These are phyloP conservation scores for Chelonia mydas DNA, from an alignment of 2,797 vertebrate genomes.

Conservation along the genomic window DNA sequence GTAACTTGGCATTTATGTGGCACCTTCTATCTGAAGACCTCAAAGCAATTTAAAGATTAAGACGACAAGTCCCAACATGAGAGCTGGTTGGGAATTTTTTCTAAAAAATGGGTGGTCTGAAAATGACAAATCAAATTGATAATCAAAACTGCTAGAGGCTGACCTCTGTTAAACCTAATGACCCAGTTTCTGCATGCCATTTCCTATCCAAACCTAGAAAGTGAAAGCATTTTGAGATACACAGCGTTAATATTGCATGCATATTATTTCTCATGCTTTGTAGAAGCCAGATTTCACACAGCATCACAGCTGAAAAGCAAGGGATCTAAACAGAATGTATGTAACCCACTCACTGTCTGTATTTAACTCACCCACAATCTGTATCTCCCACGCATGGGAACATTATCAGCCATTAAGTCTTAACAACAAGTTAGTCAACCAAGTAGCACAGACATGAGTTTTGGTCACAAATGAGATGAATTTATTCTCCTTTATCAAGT, in stretches of 20 bases:
- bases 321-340: neutral
- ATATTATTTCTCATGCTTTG: slow-evolving; percentile 13
- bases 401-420: neutral
- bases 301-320: slow-evolving; percentile 3
- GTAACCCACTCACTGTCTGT: slow-evolving; percentile 60
- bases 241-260: neutral
- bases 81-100: neutral
- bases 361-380: slow-evolving; percentile 53
- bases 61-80: neutral
- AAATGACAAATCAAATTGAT: neutral
- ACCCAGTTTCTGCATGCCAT: neutral
- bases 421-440: neutral
- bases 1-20: neutral
- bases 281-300: slow-evolving; percentile 35
- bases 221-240: slow-evolving; percentile 2
- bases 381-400: neutral
- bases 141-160: neutral
- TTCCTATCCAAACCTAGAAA: neutral
- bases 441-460: neutral
- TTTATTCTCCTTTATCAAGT: neutral
- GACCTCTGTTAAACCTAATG: neutral
- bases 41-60: neutral
- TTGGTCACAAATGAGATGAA: neutral
- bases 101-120: neutral
- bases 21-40: neutral